A percentile compares a stretch with the other conserved stretches of the same genome.
These are phyloP conservation scores for Petrolisthes cinctipes DNA, from an alignment of 2,888 invertebrate genomes.

Conservation along the genomic window DNA sequence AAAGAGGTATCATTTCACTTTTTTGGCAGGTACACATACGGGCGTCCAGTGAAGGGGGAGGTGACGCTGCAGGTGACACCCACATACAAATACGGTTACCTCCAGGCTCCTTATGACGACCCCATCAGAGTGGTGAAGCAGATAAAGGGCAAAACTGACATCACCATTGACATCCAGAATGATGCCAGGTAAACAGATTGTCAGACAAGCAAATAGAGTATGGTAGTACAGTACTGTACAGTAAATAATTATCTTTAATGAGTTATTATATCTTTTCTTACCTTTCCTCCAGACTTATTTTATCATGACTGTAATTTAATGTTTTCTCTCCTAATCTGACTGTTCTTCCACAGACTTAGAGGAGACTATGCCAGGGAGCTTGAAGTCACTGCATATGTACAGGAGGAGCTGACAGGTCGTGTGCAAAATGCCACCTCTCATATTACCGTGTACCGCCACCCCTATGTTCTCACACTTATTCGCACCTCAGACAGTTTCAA, in stretches of 20 bases:
- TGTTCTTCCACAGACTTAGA: slow-evolving; percentile 74
- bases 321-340: neutral
- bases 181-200: slow-evolving; percentile 33
- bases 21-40: slow-evolving; percentile 81
- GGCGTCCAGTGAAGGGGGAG: slow-evolving; percentile 87
- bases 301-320: neutral
- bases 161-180: slow-evolving; percentile 79
- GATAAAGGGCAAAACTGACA: slow-evolving; percentile 81
- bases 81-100: slow-evolving; percentile 81
- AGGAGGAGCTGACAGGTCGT: slow-evolving; percentile 88
- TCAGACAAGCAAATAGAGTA: neutral
- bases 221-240: neutral
- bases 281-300: neutral
- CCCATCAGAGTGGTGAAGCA: slow-evolving; percentile 75
- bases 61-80: slow-evolving; percentile 87
- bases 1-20: neutral
- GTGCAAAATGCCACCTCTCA: slow-evolving; percentile 83
- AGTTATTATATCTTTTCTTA: neutral
- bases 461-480: slow-evolving; percentile 82
- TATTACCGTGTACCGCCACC: slow-evolving; percentile 82
- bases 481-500: slow-evolving; percentile 89
- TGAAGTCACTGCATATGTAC: slow-evolving; percentile 87
- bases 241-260: neutral
- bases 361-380: slow-evolving; percentile 86
- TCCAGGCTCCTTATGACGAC: slow-evolving; percentile 82